Conservation (phyloP, 2,797 vertebrate species). For the Poecilia picta region DNA sequence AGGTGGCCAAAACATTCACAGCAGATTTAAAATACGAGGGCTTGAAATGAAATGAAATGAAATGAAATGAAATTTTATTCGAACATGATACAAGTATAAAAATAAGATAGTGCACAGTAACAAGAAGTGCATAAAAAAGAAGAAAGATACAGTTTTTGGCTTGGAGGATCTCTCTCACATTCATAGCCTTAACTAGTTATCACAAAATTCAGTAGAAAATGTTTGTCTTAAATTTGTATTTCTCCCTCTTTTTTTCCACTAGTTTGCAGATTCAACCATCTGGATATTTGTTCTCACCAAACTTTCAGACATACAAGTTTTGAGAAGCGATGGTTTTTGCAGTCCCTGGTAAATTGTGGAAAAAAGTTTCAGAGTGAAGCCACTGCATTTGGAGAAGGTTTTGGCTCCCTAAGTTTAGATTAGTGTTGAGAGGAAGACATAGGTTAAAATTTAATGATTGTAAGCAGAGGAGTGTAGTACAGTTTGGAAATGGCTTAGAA, state of each 20-base stretch:
- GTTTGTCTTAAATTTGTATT: conserved; percentile 18
- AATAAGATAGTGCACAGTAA: too few relatives aligned
- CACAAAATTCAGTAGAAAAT: conserved; percentile 12
- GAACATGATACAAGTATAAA: too few relatives aligned
- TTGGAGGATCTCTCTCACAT: conserved; percentile 4
- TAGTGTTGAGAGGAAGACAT: neutral
- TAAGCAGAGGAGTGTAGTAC: neutral
- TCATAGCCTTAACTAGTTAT: conserved; percentile 21
- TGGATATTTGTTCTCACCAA: conserved; percentile 1
- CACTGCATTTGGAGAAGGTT: neutral
- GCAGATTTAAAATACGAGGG: conserved; percentile 29
- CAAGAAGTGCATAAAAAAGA: too few relatives aligned
- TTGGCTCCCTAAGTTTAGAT: neutral
- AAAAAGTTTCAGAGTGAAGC: neutral
- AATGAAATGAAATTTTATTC: too few relatives aligned
- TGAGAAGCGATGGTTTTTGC: neutral
- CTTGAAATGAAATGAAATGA: too few relatives aligned
- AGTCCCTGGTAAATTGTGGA: neutral
- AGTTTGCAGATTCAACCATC: conserved; percentile 45
- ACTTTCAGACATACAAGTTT: neutral
- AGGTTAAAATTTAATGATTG: neutral
- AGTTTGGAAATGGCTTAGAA: neutral
- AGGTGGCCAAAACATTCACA: conserved; percentile 49
- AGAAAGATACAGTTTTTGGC: too few relatives aligned
- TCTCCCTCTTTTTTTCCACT: conserved; percentile 7